phyloP scores from a whole-genome alignment of 2,888 invertebrate species.

The Melieria crassipennis region DNA sequence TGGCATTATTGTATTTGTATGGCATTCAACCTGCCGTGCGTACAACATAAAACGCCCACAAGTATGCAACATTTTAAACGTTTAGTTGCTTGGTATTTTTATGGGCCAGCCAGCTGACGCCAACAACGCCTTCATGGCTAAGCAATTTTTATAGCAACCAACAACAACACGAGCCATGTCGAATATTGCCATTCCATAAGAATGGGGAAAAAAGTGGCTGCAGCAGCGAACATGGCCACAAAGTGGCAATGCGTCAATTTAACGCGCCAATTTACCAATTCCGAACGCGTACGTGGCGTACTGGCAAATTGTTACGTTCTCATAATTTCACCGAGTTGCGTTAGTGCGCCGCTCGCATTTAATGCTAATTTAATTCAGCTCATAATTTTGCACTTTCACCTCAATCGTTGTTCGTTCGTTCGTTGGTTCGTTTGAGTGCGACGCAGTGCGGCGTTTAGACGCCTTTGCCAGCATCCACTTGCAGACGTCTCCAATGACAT shows the following conservation, averaged over 20 bases:
- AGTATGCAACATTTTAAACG: conserved; percentile 22
- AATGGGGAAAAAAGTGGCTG: no score
- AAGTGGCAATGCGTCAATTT: conserved; percentile 21
- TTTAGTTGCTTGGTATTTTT: conserved; percentile 9
- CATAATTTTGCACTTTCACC: conserved; percentile 25
- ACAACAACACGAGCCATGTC: neutral
- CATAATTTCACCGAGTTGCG: neutral
- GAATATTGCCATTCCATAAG: neutral
- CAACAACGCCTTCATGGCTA: neutral
- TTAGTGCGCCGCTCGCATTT: neutral
- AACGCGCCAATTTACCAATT: no score
- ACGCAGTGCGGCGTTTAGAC: no score
- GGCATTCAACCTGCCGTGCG: no score
- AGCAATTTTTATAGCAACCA: conserved; percentile 13
- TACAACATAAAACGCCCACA: conserved; percentile 1
- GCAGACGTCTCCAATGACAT: conserved; percentile 11
- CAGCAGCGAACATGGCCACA: neutral
- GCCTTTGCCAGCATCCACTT: no score
- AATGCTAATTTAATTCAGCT: conserved; percentile 28
- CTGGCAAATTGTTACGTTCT: conserved; percentile 18
- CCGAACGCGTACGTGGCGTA: neutral
- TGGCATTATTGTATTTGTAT: no score
- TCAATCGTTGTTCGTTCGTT: neutral
- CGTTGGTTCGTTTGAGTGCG: no score
- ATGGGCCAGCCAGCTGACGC: neutral